phyloP scores from a whole-genome alignment of 2,888 invertebrate genomes.

The Scrobipalpa atriplicella region DNA sequence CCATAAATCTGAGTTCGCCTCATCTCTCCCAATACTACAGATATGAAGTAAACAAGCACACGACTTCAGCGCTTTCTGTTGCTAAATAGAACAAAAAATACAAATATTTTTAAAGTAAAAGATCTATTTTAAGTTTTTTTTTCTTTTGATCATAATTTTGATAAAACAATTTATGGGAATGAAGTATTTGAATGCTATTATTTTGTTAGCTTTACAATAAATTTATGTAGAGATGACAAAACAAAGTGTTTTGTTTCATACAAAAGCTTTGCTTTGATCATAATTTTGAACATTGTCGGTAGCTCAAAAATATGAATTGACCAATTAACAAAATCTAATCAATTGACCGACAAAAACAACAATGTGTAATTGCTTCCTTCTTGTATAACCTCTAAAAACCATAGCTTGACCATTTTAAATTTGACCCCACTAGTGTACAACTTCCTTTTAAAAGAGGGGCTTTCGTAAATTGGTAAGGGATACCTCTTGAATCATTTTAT shows the following conservation, averaged over 20 bases:
- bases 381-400: neutral
- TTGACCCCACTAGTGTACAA: neutral
- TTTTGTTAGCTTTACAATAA: too few relatives aligned
- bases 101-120: neutral
- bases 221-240: too few relatives aligned
- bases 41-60: conserved; percentile 67
- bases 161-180: neutral
- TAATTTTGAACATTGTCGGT: neutral
- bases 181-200: too few relatives aligned
- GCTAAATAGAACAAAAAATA: neutral
- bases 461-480: neutral
- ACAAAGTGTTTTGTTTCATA: too few relatives aligned
- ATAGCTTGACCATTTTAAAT: neutral
- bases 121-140: neutral
- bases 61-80: conserved; percentile 15
- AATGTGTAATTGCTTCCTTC: conserved; percentile 11
- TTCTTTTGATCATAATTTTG: neutral
- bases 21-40: conserved; percentile 75
- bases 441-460: neutral
- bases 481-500: conserved; percentile 15
- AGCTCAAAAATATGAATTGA: neutral
- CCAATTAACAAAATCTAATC: neutral
- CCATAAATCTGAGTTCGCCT: conserved; percentile 81
- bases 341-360: conserved; percentile 13
- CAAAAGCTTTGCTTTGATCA: neutral